A percentile compares a stretch with the other conserved stretches of the same genome.
Evolutionary conservation across 2,113 vertebrate genomes (phyloP).

Genomic region (Thamnophis sirtalis): DNA sequence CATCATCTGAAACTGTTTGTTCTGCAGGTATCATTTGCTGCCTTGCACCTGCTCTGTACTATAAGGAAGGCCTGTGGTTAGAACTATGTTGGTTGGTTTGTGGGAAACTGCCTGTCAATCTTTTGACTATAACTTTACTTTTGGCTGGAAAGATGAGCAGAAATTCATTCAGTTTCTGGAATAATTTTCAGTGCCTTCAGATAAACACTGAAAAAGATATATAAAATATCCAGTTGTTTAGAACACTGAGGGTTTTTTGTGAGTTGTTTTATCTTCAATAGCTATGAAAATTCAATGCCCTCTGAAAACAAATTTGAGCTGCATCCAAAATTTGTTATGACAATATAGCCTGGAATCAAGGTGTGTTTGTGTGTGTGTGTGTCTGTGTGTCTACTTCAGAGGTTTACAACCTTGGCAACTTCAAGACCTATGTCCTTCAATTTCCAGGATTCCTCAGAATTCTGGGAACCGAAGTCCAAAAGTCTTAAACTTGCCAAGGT

Average conservation of each 20-base stretch:
- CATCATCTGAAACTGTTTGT: background rate
- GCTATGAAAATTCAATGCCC: background rate
- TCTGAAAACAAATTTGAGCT: background rate
- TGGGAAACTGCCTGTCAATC: background rate
- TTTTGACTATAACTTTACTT: background rate
- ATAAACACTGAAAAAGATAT: background rate
- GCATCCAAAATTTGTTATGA: background rate
- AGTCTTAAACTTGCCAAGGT: background rate
- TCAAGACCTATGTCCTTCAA: too few relatives aligned
- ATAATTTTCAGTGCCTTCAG: background rate
- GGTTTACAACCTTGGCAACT: too few relatives aligned
- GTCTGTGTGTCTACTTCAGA: too few relatives aligned
- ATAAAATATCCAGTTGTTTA: background rate
- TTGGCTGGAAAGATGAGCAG: background rate
- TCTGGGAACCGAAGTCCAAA: background rate
- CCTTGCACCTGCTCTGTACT: background rate
- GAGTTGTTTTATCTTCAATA: slow-evolving; percentile 24
- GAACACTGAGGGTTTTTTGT: background rate
- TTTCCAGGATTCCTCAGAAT: too few relatives aligned
- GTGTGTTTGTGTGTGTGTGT: background rate
- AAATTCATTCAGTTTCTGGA: background rate
- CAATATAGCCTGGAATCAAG: background rate
- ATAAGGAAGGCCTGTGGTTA: background rate
- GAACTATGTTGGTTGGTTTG: background rate
- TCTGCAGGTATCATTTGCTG: background rate